Evolutionary conservation across 1,140 invertebrate species (phyloP).

Genomic region (Stegodyphus mimosarum): DNA sequence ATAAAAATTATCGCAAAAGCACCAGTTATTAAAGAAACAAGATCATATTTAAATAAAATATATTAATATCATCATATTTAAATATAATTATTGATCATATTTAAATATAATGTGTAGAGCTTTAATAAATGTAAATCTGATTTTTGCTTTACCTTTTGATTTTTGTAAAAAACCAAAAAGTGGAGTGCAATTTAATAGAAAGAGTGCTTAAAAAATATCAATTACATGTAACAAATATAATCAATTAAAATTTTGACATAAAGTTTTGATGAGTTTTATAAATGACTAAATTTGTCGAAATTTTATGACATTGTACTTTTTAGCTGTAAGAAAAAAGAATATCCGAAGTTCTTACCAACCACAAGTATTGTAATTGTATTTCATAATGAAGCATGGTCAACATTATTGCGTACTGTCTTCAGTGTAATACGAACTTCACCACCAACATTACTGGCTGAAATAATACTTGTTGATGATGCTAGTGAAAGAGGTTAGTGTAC

Average conservation of each 20-base stretch:
- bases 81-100: too few relatives aligned
- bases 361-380: slow-evolving; percentile 72
- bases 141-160: too few relatives aligned
- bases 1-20: too few relatives aligned
- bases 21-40: too few relatives aligned
- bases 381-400: slow-evolving; percentile 72
- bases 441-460: slow-evolving; percentile 68
- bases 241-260: background rate
- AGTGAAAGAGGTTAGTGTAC: slow-evolving; percentile 67
- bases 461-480: slow-evolving; percentile 72
- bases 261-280: background rate
- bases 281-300: background rate
- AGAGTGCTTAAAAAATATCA: background rate
- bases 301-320: background rate
- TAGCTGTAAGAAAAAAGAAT: slow-evolving; percentile 63
- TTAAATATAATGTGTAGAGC: too few relatives aligned
- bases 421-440: slow-evolving; percentile 71
- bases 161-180: too few relatives aligned
- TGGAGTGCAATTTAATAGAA: background rate
- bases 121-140: too few relatives aligned
- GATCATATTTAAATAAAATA: too few relatives aligned
- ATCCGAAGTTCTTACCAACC: slow-evolving; percentile 62
- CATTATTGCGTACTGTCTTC: slow-evolving; percentile 69
- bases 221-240: background rate
- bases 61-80: too few relatives aligned